Base-by-base conservation (phyloP, 2,113 vertebrate species). In the Pipa parva region DNA sequence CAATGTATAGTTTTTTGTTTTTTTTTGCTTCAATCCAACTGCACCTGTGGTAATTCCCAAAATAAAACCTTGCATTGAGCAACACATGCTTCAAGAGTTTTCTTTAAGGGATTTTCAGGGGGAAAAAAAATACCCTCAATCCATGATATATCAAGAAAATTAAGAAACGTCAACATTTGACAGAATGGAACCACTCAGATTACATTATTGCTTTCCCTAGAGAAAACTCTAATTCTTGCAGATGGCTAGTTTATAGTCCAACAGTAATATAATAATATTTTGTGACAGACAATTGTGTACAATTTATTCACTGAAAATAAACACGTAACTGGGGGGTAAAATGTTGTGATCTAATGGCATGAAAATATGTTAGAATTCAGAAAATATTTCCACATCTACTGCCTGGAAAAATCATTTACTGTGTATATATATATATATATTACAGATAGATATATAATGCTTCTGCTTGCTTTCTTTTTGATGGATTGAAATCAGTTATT, bases 181-280 rank as follows among this genome's bases (percentile, higher is more conserved):
- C 58, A 60, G 58, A 61, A 61, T 46, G 59, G 59, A 61, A 21
- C 59, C 59, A 61, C 26, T n/a, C 27, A 61, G 59, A 26, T 61
- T 61, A 20, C 20, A 61, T 24, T 11, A 49, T 8, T 49, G 6
- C 5, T 49, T 22, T 22, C 11, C 59, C 59, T 42, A 61, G 42
- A 61, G 25, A 28, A 25, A 36, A 15, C 27, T 22, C 13, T 60
- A 60, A 60, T 60, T 42, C 58, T 37, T 45, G 24, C 26, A 10
- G 58, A 60, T 37, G 58, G 33, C 12, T 42, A 60, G 20, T 60
- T 60, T 37, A 27, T 42, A 25, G 15, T 42, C 39, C 17, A n/a
- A 5, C 39, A 15, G 17, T 26, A 25, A 37, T 45, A n/a, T 37
- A 13, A 26, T 60, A 25, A 46, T 60, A 45, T 45, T 45, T 27